Evolutionary conservation across 2,113 vertebrate genomes (phyloP).

Genomic region (Pomatorhinus ruficollis): DNA sequence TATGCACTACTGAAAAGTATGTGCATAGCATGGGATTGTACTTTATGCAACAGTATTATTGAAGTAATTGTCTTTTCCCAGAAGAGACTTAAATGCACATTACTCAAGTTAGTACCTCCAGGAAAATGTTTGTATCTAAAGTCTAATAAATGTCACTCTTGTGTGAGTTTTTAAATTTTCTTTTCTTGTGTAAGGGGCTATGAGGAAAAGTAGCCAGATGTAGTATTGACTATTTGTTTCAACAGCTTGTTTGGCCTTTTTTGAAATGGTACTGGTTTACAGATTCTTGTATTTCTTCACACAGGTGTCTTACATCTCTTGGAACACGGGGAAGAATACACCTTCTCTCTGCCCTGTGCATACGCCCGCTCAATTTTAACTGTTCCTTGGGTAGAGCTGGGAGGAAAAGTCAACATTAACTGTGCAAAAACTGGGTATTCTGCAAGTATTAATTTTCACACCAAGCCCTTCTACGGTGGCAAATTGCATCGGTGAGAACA

Average conservation of each 20-base stretch:
- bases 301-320: slow-evolving; percentile 88
- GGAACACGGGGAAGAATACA: slow-evolving; percentile 94
- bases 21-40: not conserved
- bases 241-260: not conserved
- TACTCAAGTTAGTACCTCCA: not conserved
- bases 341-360: slow-evolving; percentile 92
- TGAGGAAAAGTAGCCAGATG: not conserved
- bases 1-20: not conserved
- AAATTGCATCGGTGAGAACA: slow-evolving; percentile 89
- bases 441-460: slow-evolving; percentile 96
- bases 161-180: not conserved
- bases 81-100: not conserved
- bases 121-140: not conserved
- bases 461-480: slow-evolving; percentile 97
- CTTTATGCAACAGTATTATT: not conserved
- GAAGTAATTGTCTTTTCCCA: not conserved
- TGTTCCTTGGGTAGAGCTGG: slow-evolving; percentile 97
- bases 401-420: slow-evolving; percentile 92
- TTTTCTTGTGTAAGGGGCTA: not conserved
- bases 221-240: not conserved
- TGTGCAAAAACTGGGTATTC: slow-evolving; percentile 93
- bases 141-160: not conserved
- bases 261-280: not conserved
- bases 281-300: not conserved
- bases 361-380: slow-evolving; percentile 98